phyloP scores from a whole-genome alignment of 2,888 invertebrate genomes.

The Thereva unica region DNA sequence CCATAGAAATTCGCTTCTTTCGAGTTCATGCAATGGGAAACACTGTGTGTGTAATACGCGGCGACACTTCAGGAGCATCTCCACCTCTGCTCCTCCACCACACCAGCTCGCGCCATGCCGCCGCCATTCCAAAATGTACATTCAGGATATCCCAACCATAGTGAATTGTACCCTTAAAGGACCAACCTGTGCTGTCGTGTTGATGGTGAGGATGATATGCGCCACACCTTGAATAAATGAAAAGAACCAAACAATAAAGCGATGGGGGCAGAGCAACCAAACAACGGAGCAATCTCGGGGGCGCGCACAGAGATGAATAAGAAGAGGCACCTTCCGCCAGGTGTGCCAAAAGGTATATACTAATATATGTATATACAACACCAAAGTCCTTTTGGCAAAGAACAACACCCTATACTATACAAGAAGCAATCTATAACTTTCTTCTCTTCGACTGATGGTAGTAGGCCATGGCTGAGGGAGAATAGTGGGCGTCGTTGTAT shows the following conservation, averaged over 20 bases:
- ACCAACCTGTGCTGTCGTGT: slow-evolving; percentile 24
- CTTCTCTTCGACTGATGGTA: slow-evolving; percentile 31
- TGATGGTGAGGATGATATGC: slow-evolving; percentile 31
- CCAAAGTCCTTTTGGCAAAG: no score
- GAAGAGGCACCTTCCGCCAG: slow-evolving; percentile 27
- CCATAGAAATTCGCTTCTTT: slow-evolving; percentile 23
- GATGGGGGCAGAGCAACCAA: slow-evolving; percentile 18
- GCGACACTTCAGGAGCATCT: slow-evolving; percentile 20
- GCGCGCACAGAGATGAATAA: slow-evolving; percentile 27
- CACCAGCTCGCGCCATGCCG: no score
- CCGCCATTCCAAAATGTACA: no score
- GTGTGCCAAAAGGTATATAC: slow-evolving; percentile 33
- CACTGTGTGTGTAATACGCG: slow-evolving; percentile 20
- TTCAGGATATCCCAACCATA: no score
- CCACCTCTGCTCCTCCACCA: slow-evolving; percentile 8
- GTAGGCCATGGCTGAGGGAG: slow-evolving; percentile 2
- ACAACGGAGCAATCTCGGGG: slow-evolving; percentile 32
- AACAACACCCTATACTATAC: slow-evolving; percentile 6
- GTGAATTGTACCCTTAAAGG: slow-evolving; percentile 19
- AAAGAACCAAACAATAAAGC: slow-evolving; percentile 31
- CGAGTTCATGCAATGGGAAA: slow-evolving; percentile 19
- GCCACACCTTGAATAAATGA: slow-evolving; percentile 38
- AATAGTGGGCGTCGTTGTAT: neutral
- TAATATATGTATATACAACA: no score
- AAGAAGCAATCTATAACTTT: slow-evolving; percentile 27